Evolutionary conservation across 2,113 vertebrate species (phyloP), one percentile per base, ranked within the genome.

Genomic region (Pseudorectes ferrugineus): DNA sequence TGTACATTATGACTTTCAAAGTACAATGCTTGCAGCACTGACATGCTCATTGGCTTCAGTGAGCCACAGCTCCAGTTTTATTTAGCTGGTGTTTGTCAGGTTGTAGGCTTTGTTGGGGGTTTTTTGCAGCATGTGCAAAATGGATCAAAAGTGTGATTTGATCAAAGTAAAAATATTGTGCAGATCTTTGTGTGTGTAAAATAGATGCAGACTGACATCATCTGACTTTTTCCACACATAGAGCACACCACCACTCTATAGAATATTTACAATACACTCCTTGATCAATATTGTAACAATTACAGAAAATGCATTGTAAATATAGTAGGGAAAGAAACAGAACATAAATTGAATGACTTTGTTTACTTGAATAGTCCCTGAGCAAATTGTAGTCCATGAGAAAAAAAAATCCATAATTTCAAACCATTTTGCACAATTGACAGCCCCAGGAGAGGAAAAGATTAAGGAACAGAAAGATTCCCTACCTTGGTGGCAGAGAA

Each of bases 351-450:
- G 93, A 93, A 93, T 80, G 7, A 95, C 93, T 96, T 94, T 91
- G 91, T 97, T 97, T 97, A 96, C 68, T 93, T 84, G 72, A 94
- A 92, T 73, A 85, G 92, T 90, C 88, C 72, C 87, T 95, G 63
- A 85, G 91, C 65, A 97, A 97, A 96, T 78, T 93, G 78, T 72
- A 94, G 93, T 96, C 89, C 93, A 76, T 28, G 62, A 84, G 79
- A 54, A 81, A 89, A 88, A 89, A 90, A 93, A 95, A 95, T 95
- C 95, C 79, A 70, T 94, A 90, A 93, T 97, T 96, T 94, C 89
- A 90, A 96, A 89, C 46, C 65, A 95, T 96, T 97, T 96, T 95
- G 33, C 75, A 86, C 78, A 97, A 94, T 81, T 97, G 91, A 94
- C 71, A 93, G 80, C 81, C 95, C 85, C 94, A 81, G 72, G 91